phyloP scores from a whole-genome alignment of 2,797 vertebrate species.

The Mallotus villosus region DNA sequence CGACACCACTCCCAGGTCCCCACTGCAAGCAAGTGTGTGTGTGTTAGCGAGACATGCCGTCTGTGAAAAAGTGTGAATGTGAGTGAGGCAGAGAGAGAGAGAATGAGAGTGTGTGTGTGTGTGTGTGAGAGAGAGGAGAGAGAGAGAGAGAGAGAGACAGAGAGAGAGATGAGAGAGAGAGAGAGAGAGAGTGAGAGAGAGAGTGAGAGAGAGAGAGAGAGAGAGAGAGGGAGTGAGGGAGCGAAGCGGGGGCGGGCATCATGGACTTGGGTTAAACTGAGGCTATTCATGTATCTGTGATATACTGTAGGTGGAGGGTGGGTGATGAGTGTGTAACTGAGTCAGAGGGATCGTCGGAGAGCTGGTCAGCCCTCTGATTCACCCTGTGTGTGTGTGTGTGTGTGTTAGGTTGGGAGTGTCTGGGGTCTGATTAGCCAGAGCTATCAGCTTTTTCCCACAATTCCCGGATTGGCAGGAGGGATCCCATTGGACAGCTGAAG shows the following conservation, averaged over 20 bases:
- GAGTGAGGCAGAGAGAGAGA: too few relatives aligned
- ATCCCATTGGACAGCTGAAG: slow-evolving; percentile 45
- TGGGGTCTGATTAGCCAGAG: slow-evolving; percentile 42
- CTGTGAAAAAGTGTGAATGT: too few relatives aligned
- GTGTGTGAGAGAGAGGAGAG: too few relatives aligned
- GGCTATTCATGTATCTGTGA: neutral
- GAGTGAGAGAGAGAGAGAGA: too few relatives aligned
- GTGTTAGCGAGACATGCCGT: neutral
- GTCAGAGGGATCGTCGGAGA: slow-evolving; percentile 8
- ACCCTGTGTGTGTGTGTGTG: slow-evolving; percentile 13
- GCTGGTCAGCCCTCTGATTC: slow-evolving; percentile 34
- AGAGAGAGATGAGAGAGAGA: too few relatives aligned
- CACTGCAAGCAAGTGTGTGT: neutral
- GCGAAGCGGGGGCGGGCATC: too few relatives aligned
- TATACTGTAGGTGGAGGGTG: neutral
- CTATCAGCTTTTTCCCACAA: slow-evolving; percentile 50
- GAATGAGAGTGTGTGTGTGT: too few relatives aligned
- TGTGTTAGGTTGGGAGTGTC: slow-evolving; percentile 13
- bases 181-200: too few relatives aligned
- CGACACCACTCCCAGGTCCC: neutral
- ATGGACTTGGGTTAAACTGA: neutral
- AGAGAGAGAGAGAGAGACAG: too few relatives aligned
- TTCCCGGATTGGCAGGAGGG: slow-evolving; percentile 22
- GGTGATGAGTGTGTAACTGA: slow-evolving; percentile 11
- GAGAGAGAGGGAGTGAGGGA: too few relatives aligned